A percentile compares a stretch with the other conserved stretches of the same genome.
Conservation (phyloP, 2,113 vertebrate genomes). For the Tenebrosternarchus preto region DNA sequence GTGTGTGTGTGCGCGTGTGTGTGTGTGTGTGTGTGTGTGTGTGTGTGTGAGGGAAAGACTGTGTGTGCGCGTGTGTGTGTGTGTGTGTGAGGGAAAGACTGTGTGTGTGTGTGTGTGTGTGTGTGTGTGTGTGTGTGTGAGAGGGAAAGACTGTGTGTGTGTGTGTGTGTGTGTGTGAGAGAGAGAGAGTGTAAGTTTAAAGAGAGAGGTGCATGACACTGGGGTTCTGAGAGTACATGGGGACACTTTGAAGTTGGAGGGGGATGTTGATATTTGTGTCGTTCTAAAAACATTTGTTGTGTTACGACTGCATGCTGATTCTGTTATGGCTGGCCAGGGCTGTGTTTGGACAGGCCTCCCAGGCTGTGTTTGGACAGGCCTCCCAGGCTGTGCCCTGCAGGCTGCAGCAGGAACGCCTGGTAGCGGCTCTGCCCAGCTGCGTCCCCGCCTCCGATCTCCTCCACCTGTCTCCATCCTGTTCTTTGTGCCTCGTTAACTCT, state of each 20-base stretch:
- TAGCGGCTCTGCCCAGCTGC: too few relatives aligned
- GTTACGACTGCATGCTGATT: constrained; percentile 8
- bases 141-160: neutral
- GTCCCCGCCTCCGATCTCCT: too few relatives aligned
- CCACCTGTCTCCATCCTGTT: too few relatives aligned
- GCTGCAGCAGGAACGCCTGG: too few relatives aligned
- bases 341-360: neutral
- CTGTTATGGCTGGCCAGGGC: constrained; percentile 18
- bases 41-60: too few relatives aligned
- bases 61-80: too few relatives aligned
- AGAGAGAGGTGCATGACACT: neutral
- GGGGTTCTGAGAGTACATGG: neutral
- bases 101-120: too few relatives aligned
- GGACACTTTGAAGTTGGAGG: constrained; percentile 3
- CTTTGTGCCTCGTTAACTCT: too few relatives aligned
- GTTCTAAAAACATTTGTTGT: neutral
- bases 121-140: too few relatives aligned
- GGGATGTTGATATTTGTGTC: constrained; percentile 35
- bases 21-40: too few relatives aligned
- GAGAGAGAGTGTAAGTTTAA: neutral
- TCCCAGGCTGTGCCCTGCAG: neutral
- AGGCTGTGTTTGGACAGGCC: neutral
- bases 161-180: neutral
- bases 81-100: too few relatives aligned
- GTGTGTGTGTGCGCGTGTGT: too few relatives aligned